Evolutionary conservation across 2,113 vertebrate species (phyloP).

Genomic region (Platysteira castanea): DNA sequence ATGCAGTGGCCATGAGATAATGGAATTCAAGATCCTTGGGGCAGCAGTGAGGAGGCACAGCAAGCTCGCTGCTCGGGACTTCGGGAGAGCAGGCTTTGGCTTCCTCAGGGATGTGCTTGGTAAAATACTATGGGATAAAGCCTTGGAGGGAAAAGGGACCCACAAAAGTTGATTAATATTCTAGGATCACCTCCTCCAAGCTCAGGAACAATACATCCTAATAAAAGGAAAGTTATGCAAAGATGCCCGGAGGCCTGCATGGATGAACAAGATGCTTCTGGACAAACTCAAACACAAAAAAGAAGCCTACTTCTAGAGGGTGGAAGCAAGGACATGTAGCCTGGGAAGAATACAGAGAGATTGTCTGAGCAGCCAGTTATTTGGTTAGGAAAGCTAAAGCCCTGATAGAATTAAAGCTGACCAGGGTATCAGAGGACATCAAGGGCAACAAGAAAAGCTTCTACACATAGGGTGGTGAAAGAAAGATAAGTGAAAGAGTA

Average conservation of each 20-base stretch:
- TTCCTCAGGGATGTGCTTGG: not conserved
- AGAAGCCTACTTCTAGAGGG: not conserved
- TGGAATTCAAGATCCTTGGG: not conserved
- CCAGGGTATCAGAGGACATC: not conserved
- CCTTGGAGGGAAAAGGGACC: not conserved
- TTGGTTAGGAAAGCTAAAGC: not conserved
- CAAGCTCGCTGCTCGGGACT: rapidly evolving
- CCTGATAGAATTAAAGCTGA: not conserved
- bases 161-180: not conserved
- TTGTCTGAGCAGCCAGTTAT: not conserved
- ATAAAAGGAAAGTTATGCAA: not conserved
- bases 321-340: not conserved
- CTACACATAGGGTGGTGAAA: not conserved
- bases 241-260: too few relatives aligned
- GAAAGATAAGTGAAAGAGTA: not conserved
- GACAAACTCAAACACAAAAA: not conserved
- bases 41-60: not conserved
- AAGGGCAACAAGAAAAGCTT: not conserved
- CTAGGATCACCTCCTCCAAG: not conserved
- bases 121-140: not conserved
- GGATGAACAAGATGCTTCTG: not conserved
- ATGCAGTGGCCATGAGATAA: not conserved
- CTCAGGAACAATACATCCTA: not conserved
- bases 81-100: not conserved
- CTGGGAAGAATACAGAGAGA: not conserved